Percentiles rank a stretch among this genome's conserved stretches.
Conservation (phyloP, 2,113 vertebrate genomes). For the Lipophrys pholis region DNA sequence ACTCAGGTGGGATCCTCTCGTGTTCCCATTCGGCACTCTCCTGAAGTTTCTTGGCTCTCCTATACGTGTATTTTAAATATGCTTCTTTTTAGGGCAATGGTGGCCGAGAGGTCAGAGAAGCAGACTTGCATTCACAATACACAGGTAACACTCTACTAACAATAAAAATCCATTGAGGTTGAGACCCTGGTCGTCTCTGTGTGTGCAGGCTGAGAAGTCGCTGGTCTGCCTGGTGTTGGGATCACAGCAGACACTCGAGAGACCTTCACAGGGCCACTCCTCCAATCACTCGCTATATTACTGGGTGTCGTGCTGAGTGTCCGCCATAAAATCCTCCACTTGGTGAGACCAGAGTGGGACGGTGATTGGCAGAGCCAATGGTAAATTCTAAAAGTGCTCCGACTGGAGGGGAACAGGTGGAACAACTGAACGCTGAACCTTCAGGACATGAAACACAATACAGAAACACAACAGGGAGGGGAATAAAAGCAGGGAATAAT, state of each 20-base stretch:
- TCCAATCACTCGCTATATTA: constrained; percentile 61
- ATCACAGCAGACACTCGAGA: constrained; percentile 18
- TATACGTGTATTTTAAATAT: no score
- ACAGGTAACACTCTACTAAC: no score
- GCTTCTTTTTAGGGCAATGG: no score
- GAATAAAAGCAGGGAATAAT: constrained; percentile 66
- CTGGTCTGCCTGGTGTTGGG: constrained; percentile 16
- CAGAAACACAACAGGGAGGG: constrained; percentile 35
- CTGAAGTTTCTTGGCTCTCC: no score
- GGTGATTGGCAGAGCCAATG: constrained; percentile 39
- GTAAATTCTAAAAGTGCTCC: constrained; percentile 30
- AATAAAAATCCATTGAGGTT: not conserved
- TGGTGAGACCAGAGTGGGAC: constrained; percentile 22
- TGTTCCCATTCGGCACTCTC: no score
- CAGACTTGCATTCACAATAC: no score
- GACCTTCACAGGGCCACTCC: constrained; percentile 55
- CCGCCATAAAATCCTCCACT: constrained; percentile 32
- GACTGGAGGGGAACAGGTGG: constrained; percentile 30
- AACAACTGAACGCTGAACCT: constrained; percentile 40
- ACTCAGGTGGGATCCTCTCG: no score
- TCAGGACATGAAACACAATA: constrained; percentile 48
- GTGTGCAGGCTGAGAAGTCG: not conserved
- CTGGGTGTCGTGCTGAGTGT: constrained; percentile 49
- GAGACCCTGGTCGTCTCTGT: not conserved
- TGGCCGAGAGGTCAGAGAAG: no score